Conservation (phyloP, 2,888 invertebrate species). For the Lepidocyrtinus sp. region DNA sequence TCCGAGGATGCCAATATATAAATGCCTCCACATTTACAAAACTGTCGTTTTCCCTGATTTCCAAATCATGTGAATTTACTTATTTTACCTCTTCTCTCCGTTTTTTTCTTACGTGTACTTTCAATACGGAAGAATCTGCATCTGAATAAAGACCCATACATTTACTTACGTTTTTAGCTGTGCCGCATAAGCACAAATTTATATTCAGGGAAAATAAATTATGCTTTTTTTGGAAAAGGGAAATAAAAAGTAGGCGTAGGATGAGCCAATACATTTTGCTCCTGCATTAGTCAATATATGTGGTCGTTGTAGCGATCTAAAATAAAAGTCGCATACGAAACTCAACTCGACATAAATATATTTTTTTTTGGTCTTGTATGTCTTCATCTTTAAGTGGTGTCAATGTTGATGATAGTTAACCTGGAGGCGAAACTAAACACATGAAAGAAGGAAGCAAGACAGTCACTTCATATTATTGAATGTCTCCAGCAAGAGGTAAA, state of each 20-base stretch:
- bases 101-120: slow-evolving; percentile 16
- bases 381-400: slow-evolving; percentile 52
- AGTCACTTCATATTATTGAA: background rate
- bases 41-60: slow-evolving; percentile 39
- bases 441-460: background rate
- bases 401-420: slow-evolving; percentile 57
- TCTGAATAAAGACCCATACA: slow-evolving; percentile 31
- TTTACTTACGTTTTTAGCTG: background rate
- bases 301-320: background rate
- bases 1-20: background rate
- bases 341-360: background rate
- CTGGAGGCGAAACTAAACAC: slow-evolving; percentile 6
- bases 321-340: background rate
- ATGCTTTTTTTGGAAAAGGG: slow-evolving; percentile 26
- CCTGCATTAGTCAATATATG: background rate
- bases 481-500: background rate
- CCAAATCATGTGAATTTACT: slow-evolving; percentile 56
- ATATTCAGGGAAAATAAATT: slow-evolving; percentile 56
- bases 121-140: slow-evolving; percentile 43
- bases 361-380: slow-evolving; percentile 20
- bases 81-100: slow-evolving; percentile 34
- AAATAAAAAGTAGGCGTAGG: slow-evolving; percentile 22
- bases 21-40: background rate
- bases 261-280: background rate
- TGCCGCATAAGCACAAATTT: slow-evolving; percentile 47